Percentiles rank a stretch among this genome's conserved stretches.
phyloP scores from a whole-genome alignment of 2,888 invertebrate genomes.

The Eumerus sabulonum region DNA sequence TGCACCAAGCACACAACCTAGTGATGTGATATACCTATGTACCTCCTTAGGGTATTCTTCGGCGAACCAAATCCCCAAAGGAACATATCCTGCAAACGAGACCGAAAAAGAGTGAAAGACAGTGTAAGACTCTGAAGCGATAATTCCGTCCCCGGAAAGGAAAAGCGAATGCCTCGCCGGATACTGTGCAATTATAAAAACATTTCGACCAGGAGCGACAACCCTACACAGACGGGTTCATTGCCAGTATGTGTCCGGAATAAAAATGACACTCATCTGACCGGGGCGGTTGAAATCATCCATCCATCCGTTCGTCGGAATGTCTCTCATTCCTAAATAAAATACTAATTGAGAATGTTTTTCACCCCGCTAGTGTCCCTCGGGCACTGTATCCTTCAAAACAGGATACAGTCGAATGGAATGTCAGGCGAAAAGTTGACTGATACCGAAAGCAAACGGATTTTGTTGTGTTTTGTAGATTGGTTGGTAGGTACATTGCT shows the following conservation, averaged over 20 bases:
- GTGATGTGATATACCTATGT: conserved; percentile 22
- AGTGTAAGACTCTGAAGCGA: conserved; percentile 28
- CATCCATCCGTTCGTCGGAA: background rate
- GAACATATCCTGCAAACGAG: too few relatives aligned
- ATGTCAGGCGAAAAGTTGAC: conserved; percentile 48
- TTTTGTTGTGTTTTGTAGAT: too few relatives aligned
- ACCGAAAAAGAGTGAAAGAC: too few relatives aligned
- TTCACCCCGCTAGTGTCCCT: conserved; percentile 52
- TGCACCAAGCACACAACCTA: conserved; percentile 27
- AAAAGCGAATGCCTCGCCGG: conserved; percentile 21
- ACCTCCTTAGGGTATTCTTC: conserved; percentile 3
- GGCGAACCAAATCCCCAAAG: too few relatives aligned
- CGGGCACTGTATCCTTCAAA: conserved; percentile 26
- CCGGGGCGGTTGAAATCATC: background rate
- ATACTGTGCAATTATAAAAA: conserved; percentile 66
- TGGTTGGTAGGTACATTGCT: too few relatives aligned
- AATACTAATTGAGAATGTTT: conserved; percentile 66
- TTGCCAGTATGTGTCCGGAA: conserved; percentile 59
- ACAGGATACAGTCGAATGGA: conserved; percentile 4
- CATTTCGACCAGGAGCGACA: conserved; percentile 51
- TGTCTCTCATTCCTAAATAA: conserved; percentile 35
- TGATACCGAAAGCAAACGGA: conserved; percentile 27
- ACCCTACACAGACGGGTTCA: conserved; percentile 52
- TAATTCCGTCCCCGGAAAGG: conserved; percentile 31
- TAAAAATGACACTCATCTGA: conserved; percentile 44